These are phyloP conservation scores for Platichthys flesus DNA, from an alignment of 2,113 vertebrate genomes.

Conservation along the genomic window DNA sequence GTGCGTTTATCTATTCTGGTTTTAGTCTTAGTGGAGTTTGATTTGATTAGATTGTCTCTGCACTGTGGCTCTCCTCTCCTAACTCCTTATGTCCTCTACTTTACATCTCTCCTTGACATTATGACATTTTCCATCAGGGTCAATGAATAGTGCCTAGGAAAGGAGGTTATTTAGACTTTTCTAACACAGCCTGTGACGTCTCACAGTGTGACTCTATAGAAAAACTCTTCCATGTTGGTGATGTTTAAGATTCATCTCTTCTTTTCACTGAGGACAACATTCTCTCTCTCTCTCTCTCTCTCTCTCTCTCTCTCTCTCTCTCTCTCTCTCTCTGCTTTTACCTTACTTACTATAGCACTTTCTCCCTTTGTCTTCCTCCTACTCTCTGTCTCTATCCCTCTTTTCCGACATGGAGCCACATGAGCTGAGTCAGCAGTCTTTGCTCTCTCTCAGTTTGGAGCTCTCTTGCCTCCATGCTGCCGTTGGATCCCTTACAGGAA, in stretches of 20 bases:
- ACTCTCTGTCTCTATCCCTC: conserved; percentile 19
- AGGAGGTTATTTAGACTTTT: no score
- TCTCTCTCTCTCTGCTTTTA: conserved; percentile 1
- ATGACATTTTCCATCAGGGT: no score
- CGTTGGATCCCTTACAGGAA: conserved; percentile 65
- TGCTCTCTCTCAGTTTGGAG: conserved; percentile 30
- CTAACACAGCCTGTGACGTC: background rate
- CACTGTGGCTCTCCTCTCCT: no score
- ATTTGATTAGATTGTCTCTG: no score
- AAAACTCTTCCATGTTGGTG: no score
- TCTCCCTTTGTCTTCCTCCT: conserved; percentile 1
- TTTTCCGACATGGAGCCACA: conserved; percentile 29
- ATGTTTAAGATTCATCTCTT: background rate
- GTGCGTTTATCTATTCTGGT: no score
- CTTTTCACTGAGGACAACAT: background rate
- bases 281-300: background rate
- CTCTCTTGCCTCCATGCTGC: conserved; percentile 19
- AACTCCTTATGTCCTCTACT: no score
- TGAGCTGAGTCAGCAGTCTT: conserved; percentile 65
- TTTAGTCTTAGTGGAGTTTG: no score
- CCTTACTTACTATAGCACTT: conserved; percentile 17
- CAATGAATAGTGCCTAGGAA: no score
- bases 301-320: background rate
- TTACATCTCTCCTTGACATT: no score
- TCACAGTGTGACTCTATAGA: background rate